phyloP scores from a whole-genome alignment of 2,797 vertebrate species.

The Gymnothorax reevesii region DNA sequence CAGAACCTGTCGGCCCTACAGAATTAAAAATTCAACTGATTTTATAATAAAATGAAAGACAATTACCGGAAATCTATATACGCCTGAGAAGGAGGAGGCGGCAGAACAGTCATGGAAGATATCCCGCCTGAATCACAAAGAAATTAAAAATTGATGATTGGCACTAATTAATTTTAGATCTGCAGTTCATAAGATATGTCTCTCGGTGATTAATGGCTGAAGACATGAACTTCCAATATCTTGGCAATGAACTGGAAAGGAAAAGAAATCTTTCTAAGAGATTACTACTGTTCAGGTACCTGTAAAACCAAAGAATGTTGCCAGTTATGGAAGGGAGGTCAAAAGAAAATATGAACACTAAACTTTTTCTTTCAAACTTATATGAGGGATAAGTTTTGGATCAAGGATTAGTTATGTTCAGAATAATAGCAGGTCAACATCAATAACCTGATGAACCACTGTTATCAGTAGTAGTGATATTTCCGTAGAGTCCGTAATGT shows the following conservation, averaged over 20 bases:
- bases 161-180: constrained; percentile 29
- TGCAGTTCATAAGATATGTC: constrained; percentile 22
- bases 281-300: background rate
- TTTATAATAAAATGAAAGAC: constrained; percentile 44
- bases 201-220: constrained; percentile 20
- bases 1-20: constrained; percentile 26
- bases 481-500: too few species aligned
- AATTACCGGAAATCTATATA: constrained; percentile 37
- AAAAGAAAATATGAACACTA: constrained; percentile 30
- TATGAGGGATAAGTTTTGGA: constrained; percentile 35
- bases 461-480: too few species aligned
- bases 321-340: constrained; percentile 7
- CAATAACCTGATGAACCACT: too few species aligned
- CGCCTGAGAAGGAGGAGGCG: background rate
- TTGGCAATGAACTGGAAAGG: background rate
- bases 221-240: background rate
- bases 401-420: constrained; percentile 37
- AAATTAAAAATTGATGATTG: constrained; percentile 32
- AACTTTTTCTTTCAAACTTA: constrained; percentile 34
- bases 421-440: background rate
- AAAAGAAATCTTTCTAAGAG: background rate
- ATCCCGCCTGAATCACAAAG: constrained; percentile 14
- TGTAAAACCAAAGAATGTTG: background rate
- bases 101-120: background rate
- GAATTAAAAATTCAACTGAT: constrained; percentile 46